phyloP scores from a whole-genome alignment of 2,113 vertebrate genomes.

The Pungitius pungitius region DNA sequence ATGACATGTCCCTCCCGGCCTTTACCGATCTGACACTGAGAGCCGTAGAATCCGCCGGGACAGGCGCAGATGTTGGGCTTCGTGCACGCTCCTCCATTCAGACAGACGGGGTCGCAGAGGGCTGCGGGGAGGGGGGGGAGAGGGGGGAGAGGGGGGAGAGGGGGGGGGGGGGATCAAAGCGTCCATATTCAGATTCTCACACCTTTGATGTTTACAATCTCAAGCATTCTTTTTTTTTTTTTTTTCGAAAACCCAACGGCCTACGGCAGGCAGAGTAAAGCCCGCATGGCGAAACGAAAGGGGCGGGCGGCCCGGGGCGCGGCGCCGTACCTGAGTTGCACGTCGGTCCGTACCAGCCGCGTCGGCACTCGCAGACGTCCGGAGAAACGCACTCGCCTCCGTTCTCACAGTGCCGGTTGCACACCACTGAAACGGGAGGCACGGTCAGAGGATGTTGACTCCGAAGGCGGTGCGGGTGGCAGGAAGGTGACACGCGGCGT shows the following conservation, averaged over 20 bases:
- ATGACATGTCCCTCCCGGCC: not conserved
- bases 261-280: not conserved
- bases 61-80: slow-evolving; percentile 88
- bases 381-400: slow-evolving; percentile 87
- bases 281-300: not conserved
- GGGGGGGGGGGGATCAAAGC: too few relatives aligned
- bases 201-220: not conserved
- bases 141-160: too few relatives aligned
- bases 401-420: slow-evolving; percentile 93
- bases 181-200: not conserved
- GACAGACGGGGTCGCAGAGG: slow-evolving; percentile 87
- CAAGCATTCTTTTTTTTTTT: not conserved
- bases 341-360: slow-evolving; percentile 88
- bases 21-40: slow-evolving; percentile 90
- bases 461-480: too few relatives aligned
- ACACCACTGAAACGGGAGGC: slow-evolving; percentile 85
- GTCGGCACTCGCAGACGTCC: slow-evolving; percentile 86
- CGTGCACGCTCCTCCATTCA: slow-evolving; percentile 89
- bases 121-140: too few relatives aligned
- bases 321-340: slow-evolving; percentile 85
- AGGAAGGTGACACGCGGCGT: too few relatives aligned
- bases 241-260: not conserved
- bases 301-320: not conserved
- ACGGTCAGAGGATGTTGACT: not conserved
- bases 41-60: slow-evolving; percentile 90